Evolutionary conservation across 1,140 invertebrate species (phyloP).

Genomic region (Hypothenemus hampei): DNA sequence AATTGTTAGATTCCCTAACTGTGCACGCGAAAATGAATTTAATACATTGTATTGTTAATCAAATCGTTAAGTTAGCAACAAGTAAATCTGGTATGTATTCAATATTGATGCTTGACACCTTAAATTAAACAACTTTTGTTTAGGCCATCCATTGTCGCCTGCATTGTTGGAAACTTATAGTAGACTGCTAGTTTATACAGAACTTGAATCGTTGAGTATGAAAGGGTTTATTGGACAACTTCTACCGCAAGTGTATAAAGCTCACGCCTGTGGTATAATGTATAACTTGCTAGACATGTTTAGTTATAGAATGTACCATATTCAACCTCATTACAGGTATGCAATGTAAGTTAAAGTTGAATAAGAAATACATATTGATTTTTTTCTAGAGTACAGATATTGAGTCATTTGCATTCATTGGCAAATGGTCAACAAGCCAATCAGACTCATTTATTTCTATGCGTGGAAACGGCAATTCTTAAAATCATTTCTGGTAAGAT

Average conservation of each 20-base stretch:
- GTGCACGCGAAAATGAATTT: slow-evolving; percentile 97
- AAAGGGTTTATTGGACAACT: slow-evolving; percentile 94
- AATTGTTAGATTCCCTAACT: slow-evolving; percentile 85
- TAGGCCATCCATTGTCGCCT: slow-evolving; percentile 66
- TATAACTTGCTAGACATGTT: slow-evolving; percentile 96
- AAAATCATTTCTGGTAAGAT: slow-evolving; percentile 71
- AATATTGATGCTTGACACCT: not conserved
- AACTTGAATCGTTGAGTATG: slow-evolving; percentile 94
- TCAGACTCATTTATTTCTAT: slow-evolving; percentile 90
- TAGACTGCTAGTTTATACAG: slow-evolving; percentile 87
- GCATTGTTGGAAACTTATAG: slow-evolving; percentile 94
- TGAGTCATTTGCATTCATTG: slow-evolving; percentile 84
- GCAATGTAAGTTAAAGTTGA: not conserved
- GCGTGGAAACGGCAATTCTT: slow-evolving; percentile 90
- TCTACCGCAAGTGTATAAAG: slow-evolving; percentile 84
- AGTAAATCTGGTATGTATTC: slow-evolving; percentile 61
- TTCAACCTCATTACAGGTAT: slow-evolving; percentile 81
- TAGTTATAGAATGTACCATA: slow-evolving; percentile 92
- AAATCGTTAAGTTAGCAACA: slow-evolving; percentile 83
- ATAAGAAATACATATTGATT: not conserved
- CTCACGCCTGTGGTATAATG: slow-evolving; percentile 89
- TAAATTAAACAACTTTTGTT: too few relatives aligned
- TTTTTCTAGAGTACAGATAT: slow-evolving; percentile 68
- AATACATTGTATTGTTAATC: slow-evolving; percentile 89
- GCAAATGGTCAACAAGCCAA: slow-evolving; percentile 88